Evolutionary conservation across 2,797 vertebrate species (phyloP).

Genomic region (Allobates femoralis): DNA sequence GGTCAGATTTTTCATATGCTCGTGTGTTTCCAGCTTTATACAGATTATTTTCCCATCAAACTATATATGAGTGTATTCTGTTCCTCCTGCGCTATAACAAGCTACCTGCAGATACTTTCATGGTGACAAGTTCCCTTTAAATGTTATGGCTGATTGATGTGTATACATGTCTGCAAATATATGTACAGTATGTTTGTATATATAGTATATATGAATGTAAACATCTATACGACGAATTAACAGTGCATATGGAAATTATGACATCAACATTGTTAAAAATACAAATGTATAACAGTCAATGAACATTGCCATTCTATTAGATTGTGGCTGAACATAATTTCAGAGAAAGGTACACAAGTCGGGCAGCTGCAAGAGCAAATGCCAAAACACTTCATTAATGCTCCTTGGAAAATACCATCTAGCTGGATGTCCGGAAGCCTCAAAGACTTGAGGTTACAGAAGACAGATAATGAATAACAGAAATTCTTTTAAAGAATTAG

Average conservation of each 20-base stretch:
- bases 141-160: no score
- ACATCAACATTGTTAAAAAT: neutral
- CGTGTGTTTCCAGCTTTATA: no score
- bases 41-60: no score
- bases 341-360: neutral
- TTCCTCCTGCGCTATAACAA: no score
- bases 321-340: neutral
- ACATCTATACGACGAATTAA: neutral
- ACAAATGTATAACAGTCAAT: neutral
- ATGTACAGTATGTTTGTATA: no score
- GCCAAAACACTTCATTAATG: constrained; percentile 49
- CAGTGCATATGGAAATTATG: neutral
- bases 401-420: constrained; percentile 10
- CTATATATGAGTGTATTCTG: no score
- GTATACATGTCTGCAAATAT: no score
- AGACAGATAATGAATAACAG: constrained; percentile 21
- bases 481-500: constrained; percentile 42
- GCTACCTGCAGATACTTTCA: no score
- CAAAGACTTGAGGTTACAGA: constrained; percentile 21
- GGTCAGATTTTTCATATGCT: no score
- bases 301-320: constrained; percentile 11
- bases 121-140: no score
- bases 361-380: constrained; percentile 27
- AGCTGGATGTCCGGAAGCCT: neutral
- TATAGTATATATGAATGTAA: no score